Conservation (phyloP, 2,797 vertebrate genomes). For the Propithecus perrieri region DNA sequence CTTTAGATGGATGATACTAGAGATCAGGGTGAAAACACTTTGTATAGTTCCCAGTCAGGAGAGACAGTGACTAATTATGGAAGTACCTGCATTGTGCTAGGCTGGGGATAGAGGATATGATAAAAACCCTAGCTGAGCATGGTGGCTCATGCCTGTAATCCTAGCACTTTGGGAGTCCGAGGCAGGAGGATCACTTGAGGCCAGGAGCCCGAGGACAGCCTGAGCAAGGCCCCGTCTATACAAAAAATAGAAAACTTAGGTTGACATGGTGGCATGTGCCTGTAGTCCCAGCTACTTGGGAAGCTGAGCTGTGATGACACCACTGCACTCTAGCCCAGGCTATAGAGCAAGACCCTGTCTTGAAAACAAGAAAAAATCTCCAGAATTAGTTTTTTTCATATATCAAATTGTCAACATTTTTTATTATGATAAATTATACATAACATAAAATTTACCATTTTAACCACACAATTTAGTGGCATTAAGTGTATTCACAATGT, state of each 20-base stretch:
- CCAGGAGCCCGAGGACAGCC: background rate
- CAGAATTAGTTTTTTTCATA: background rate
- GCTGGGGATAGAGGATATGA: no score
- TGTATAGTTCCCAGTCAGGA: background rate
- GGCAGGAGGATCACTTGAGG: background rate
- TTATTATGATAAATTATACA: background rate
- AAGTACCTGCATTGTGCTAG: background rate
- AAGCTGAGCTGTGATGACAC: background rate
- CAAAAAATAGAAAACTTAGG: background rate
- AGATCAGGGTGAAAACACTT: background rate
- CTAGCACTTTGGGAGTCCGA: background rate
- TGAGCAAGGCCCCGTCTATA: background rate
- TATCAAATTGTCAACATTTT: background rate
- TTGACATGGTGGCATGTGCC: background rate
- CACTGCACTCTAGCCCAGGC: background rate
- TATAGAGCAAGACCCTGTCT: background rate
- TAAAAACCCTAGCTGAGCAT: no score
- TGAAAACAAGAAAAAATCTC: background rate
- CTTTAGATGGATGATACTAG: background rate
- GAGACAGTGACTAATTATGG: background rate
- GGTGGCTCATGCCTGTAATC: background rate
- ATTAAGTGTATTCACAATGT: background rate
- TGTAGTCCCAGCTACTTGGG: background rate
- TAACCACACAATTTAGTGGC: background rate
- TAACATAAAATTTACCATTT: background rate